Evolutionary conservation across 2,113 vertebrate genomes (phyloP).

Genomic region (Terrapene triunguis): DNA sequence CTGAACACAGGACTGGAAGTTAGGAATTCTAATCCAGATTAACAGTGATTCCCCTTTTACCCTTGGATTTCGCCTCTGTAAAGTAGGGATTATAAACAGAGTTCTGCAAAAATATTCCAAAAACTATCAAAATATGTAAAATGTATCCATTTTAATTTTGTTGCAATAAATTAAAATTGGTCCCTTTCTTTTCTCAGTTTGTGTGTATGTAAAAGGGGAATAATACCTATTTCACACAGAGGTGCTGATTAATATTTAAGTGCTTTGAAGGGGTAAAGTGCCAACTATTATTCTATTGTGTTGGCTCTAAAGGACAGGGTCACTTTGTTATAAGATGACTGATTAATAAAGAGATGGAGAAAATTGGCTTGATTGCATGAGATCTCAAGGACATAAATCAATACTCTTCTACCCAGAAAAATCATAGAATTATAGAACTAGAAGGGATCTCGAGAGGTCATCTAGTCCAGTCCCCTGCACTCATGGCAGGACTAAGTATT

Average conservation of each 20-base stretch:
- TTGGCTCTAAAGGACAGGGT: neutral
- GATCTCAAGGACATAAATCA: neutral
- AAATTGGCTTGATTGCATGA: neutral
- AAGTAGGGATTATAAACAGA: neutral
- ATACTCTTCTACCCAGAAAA: neutral
- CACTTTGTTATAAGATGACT: neutral
- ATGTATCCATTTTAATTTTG: neutral
- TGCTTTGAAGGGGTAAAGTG: neutral
- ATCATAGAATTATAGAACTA: too few species aligned
- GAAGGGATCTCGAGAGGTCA: too few species aligned
- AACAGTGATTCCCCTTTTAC: neutral
- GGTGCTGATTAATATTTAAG: neutral
- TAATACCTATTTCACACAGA: neutral
- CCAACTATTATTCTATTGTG: neutral
- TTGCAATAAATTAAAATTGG: neutral
- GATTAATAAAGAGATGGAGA: neutral
- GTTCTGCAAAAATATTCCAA: neutral
- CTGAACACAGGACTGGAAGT: neutral
- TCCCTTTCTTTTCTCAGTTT: neutral
- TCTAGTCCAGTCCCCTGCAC: too few species aligned
- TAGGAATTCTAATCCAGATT: accelerated
- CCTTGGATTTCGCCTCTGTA: neutral
- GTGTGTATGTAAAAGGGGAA: neutral
- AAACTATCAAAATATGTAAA: neutral
- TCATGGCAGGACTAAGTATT: too few species aligned